Evolutionary conservation across 2,888 invertebrate species (phyloP).

Genomic region (Drosophila barbarae): DNA sequence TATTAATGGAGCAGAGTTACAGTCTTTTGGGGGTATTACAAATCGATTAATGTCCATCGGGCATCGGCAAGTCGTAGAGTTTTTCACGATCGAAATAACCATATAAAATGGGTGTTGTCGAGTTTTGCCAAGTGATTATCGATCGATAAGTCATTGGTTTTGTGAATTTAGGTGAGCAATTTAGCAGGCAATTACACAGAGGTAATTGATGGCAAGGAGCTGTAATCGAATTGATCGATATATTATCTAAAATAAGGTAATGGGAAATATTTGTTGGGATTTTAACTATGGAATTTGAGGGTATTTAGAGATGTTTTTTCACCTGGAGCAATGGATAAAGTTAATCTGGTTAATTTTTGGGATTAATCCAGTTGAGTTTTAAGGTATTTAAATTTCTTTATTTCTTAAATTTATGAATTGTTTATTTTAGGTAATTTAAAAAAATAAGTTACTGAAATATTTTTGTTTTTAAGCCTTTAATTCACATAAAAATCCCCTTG

Average conservation of each 20-base stretch:
- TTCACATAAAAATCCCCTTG: background rate
- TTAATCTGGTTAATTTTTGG: too few species aligned
- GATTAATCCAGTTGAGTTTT: too few species aligned
- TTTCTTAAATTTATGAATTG: too few species aligned
- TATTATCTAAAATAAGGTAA: background rate
- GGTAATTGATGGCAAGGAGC: background rate
- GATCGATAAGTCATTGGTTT: constrained; percentile 18
- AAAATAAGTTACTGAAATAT: too few species aligned
- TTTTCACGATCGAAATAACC: constrained; percentile 11
- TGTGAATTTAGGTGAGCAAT: constrained; percentile 4
- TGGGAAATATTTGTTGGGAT: background rate
- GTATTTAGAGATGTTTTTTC: too few species aligned
- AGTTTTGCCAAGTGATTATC: constrained; percentile 20
- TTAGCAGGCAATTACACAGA: background rate
- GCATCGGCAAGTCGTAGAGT: background rate
- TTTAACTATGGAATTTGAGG: background rate
- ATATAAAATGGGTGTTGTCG: constrained; percentile 5
- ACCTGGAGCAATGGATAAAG: too few species aligned
- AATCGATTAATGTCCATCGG: constrained; percentile 33
- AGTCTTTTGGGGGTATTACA: constrained; percentile 23
- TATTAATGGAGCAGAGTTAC: constrained; percentile 25
- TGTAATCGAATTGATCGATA: background rate
- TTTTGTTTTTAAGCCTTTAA: background rate
- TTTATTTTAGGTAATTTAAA: background rate
- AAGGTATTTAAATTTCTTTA: too few species aligned